Evolutionary conservation across 2,888 invertebrate species (phyloP).

Genomic region (Pristionchus arcanus): DNA sequence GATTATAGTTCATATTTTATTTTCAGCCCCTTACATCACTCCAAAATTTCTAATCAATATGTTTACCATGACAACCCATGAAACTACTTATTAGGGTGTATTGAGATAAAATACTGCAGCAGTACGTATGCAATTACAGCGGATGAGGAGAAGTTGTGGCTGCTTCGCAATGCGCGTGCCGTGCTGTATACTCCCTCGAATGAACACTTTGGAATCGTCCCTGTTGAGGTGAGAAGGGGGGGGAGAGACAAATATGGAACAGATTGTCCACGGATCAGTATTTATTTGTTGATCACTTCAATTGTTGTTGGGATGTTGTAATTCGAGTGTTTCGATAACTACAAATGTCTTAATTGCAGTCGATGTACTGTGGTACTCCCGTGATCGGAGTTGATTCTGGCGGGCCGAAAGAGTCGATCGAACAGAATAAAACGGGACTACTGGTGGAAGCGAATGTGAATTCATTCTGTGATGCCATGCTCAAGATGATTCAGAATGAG

Average conservation of each 20-base stretch:
- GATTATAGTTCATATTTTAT: background rate
- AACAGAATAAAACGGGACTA: conserved; percentile 81
- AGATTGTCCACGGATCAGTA: background rate
- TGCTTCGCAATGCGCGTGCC: conserved; percentile 88
- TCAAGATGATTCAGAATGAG: conserved; percentile 40
- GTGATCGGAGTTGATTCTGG: conserved; percentile 96
- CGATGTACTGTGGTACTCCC: conserved; percentile 94
- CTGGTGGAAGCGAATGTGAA: conserved; percentile 71
- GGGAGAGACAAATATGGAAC: too few species aligned
- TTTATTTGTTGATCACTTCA: too few species aligned
- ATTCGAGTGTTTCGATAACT: background rate
- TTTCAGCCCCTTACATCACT: background rate
- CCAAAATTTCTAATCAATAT: background rate
- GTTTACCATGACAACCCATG: background rate
- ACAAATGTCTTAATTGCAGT: conserved; percentile 79
- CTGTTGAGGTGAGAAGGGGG: conserved; percentile 85
- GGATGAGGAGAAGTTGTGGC: conserved; percentile 89
- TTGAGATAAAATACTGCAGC: background rate
- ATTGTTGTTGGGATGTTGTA: too few species aligned
- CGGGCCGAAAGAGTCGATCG: conserved; percentile 94
- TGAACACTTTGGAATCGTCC: conserved; percentile 99
- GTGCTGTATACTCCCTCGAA: conserved; percentile 95
- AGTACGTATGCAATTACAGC: conserved; percentile 78
- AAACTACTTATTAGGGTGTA: background rate
- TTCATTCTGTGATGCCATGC: conserved; percentile 45